These are phyloP conservation scores for Metridium senile DNA, from an alignment of 92 coral and sea anemone genomes.

Conservation along the genomic window DNA sequence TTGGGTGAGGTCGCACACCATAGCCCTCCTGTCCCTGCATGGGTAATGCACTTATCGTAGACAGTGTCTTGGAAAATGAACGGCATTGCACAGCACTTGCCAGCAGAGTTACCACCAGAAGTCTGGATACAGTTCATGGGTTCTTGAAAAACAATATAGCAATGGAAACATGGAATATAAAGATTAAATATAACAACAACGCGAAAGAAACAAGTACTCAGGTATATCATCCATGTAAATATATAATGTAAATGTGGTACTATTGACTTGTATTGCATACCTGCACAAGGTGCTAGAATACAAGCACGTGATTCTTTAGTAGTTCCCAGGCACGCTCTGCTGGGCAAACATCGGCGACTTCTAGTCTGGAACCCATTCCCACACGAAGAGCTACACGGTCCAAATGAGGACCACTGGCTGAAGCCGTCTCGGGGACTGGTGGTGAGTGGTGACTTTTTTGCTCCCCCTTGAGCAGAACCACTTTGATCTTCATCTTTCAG, in stretches of 20 bases:
- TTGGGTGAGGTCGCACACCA: slow-evolving; percentile 86
- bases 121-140: slow-evolving; percentile 58
- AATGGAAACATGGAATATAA: slow-evolving; percentile 12
- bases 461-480: slow-evolving; percentile 26
- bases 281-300: slow-evolving; percentile 76
- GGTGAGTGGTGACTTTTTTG: slow-evolving; percentile 1
- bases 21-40: slow-evolving; percentile 54
- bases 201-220: too few species aligned
- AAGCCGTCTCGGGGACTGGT: slow-evolving; percentile 44
- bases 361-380: slow-evolving; percentile 81
- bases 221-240: too few species aligned
- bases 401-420: slow-evolving; percentile 80
- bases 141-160: slow-evolving; percentile 26
- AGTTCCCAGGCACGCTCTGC: slow-evolving; percentile 72
- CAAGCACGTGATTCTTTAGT: slow-evolving; percentile 80
- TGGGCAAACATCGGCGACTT: slow-evolving; percentile 76
- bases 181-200: too few species aligned
- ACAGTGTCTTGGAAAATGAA: slow-evolving; percentile 70
- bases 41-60: slow-evolving; percentile 63
- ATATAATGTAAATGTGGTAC: too few species aligned
- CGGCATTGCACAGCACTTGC: slow-evolving; percentile 77
- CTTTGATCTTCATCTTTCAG: slow-evolving; percentile 51
- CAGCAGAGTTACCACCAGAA: slow-evolving; percentile 53
- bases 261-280: too few species aligned
- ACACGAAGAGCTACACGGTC: slow-evolving; percentile 83